A percentile compares a stretch with the other conserved stretches of the same genome.
phyloP scores from a whole-genome alignment of 2,797 vertebrate genomes.

The Oryzias dopingdopingensis region DNA sequence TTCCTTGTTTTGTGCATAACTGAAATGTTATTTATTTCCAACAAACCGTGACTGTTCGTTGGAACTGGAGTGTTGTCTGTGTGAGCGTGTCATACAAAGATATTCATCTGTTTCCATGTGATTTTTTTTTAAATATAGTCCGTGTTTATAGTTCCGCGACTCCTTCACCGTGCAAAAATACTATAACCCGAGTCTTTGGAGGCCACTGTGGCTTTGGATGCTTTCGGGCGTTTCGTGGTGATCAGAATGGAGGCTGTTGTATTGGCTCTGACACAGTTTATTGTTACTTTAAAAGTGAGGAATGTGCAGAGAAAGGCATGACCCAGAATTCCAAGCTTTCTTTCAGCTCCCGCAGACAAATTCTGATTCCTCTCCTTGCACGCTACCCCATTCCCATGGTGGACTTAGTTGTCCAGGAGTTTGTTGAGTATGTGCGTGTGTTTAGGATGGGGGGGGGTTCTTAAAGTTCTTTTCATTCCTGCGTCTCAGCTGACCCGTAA shows the following conservation, averaged over 20 bases:
- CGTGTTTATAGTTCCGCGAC: conserved; percentile 31
- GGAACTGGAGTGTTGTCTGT: conserved; percentile 10
- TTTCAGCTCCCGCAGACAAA: conserved; percentile 62
- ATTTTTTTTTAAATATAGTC: conserved; percentile 22
- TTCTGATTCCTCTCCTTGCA: conserved; percentile 60
- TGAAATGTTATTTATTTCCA: conserved; percentile 35
- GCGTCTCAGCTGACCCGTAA: conserved; percentile 69
- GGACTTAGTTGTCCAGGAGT: conserved; percentile 52
- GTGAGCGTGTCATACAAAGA: conserved; percentile 10
- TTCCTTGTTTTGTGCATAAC: conserved; percentile 33
- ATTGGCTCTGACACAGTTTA: conserved; percentile 51
- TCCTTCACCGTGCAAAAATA: conserved; percentile 19
- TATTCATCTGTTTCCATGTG: conserved; percentile 35
- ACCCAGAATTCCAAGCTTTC: conserved; percentile 73
- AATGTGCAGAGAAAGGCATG: conserved; percentile 74
- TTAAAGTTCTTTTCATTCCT: conserved; percentile 67
- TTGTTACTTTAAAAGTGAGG: conserved; percentile 58
- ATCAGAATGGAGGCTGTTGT: conserved; percentile 62
- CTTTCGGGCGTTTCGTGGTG: conserved; percentile 32
- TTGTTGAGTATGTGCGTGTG: conserved; percentile 22
- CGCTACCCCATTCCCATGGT: conserved; percentile 64
- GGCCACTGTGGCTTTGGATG: conserved; percentile 15
- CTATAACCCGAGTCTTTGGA: conserved; percentile 22
- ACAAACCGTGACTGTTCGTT: conserved; percentile 28
- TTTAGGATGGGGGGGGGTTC: conserved; percentile 33